Evolutionary conservation across 2,888 invertebrate species (phyloP).

Genomic region (Prosopocoilus inquinatus): DNA sequence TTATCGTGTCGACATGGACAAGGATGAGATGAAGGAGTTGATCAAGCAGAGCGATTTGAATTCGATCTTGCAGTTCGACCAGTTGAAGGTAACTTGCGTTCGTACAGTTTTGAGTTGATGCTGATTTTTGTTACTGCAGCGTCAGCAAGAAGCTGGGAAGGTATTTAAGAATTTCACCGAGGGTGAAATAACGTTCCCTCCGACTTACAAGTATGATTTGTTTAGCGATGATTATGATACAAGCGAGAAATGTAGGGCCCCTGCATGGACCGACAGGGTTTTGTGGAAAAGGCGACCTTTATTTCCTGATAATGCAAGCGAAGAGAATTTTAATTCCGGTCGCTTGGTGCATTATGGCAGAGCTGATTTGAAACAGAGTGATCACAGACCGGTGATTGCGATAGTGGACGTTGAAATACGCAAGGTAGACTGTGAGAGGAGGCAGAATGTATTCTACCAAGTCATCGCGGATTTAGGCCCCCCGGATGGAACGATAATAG

Average conservation of each 20-base stretch:
- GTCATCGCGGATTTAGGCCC: constrained; percentile 88
- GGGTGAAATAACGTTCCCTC: constrained; percentile 87
- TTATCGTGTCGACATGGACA: constrained; percentile 94
- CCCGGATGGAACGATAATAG: constrained; percentile 90
- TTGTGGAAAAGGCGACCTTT: constrained; percentile 84
- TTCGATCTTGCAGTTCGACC: constrained; percentile 81
- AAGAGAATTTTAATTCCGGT: constrained; percentile 71
- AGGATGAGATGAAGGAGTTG: constrained; percentile 87
- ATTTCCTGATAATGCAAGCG: constrained; percentile 61
- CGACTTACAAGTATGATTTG: constrained; percentile 98
- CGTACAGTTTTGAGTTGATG: not conserved
- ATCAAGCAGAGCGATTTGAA: constrained; percentile 73
- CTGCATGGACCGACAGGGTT: constrained; percentile 98
- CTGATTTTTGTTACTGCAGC: constrained; percentile 40
- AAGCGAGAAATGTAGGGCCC: constrained; percentile 94
- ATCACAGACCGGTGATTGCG: constrained; percentile 94
- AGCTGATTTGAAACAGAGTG: constrained; percentile 95
- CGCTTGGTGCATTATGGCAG: constrained; percentile 85
- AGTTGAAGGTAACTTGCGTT: constrained; percentile 60
- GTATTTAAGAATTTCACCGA: constrained; percentile 93
- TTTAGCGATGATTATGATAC: constrained; percentile 99
- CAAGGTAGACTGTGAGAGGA: constrained; percentile 72
- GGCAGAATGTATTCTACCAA: constrained; percentile 74
- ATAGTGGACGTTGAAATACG: constrained; percentile 85
- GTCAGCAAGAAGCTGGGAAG: constrained; percentile 75